Base-by-base conservation (phyloP, 2,888 invertebrate genomes). In the Eristalinus aeneus region DNA sequence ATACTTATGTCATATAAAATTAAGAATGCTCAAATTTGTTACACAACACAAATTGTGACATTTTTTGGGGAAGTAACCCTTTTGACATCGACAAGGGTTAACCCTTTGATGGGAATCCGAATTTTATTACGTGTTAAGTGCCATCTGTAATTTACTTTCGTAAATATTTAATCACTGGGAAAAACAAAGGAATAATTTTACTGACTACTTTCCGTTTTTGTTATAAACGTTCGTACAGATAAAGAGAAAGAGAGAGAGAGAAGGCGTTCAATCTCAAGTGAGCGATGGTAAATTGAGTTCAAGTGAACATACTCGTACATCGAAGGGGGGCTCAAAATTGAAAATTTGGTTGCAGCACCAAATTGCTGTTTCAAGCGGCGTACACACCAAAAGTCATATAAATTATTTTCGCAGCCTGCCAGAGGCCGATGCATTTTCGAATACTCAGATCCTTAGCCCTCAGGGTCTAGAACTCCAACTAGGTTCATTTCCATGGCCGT, bases 101-200 rank as follows among this genome's bases (percentile, higher is more conserved):
- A 86, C 74, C 86, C 71, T 81, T 81, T 31, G 74, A 77, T 86
- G 81, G 69, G 78, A 86, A 86, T 86, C 86, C 81, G 69, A 65
- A 69, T 82, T 86, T 86, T 86, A 86, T 86, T 86, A 81, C 69
- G 86, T 86, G 86, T 86, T 86, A 86, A 86, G 86, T 86, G 86
- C 81, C 81, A 86, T 86, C 86, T 86, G 86, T 77, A 86, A 78
- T 81, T 86, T 86, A 71, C 86, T 86, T 86, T 78, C 81, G 73
- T 81, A 86, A 86, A 86, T 86, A 86, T 81, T 86, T 86, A 81
- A 86, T 81, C 81, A 69, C 61, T 27, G 71, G n/a, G 54, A 69
- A 32, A 39, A 64, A 64, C 8, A 65, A 65, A 46, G 27, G 65
- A n/a, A 46, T 46, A 34, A 27, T 12, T 16, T 20, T 56, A 12